Evolutionary conservation across 23 tunicate genomes (phyloP), one percentile per base, ranked within the genome.

Genomic region (Clavelina lepadiformis): DNA sequence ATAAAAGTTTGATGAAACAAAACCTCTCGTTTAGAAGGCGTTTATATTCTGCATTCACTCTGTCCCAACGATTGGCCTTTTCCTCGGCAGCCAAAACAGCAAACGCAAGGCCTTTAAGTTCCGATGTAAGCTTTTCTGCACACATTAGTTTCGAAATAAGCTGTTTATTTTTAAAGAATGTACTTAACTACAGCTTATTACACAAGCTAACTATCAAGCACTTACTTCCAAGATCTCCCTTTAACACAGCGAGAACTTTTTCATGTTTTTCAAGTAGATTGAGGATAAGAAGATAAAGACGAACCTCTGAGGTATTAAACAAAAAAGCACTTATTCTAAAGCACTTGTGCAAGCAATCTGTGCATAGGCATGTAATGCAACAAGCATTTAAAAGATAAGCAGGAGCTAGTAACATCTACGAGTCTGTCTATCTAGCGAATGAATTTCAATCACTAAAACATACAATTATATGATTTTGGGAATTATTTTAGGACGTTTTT

Each of bases 281-380:
- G 6, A 88, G 82, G 23, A 88, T 56, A 29, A 88, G 58, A 26
- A 88, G 69, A 74, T 80, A 88, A 20, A 88, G 56, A 29, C 82
- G 72, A 18, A 80, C 87, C 33, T 80, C 85, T 78, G 47, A 2
- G 65, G 58, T 37, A 22, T 60, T 11, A 54, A 11, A 15, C n/a
- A 11, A 54, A n/a, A n/a, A n/a, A n/a, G n/a, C n/a, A n/a, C n/a
- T n/a, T n/a, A n/a, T n/a, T n/a, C n/a, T n/a, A n/a, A n/a, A n/a
- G n/a, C n/a, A n/a, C n/a, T n/a, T n/a, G n/a, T n/a, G n/a, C n/a
- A n/a, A n/a, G n/a, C n/a, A n/a, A n/a, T n/a, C n/a, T n/a, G n/a
- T n/a, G n/a, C n/a, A n/a, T n/a, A n/a, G n/a, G n/a, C n/a, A n/a
- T n/a, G n/a, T n/a, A n/a, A n/a, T n/a, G n/a, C n/a, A n/a, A n/a